Base-by-base conservation (phyloP, 2,888 invertebrate species). In the Salpingus planirostris region DNA sequence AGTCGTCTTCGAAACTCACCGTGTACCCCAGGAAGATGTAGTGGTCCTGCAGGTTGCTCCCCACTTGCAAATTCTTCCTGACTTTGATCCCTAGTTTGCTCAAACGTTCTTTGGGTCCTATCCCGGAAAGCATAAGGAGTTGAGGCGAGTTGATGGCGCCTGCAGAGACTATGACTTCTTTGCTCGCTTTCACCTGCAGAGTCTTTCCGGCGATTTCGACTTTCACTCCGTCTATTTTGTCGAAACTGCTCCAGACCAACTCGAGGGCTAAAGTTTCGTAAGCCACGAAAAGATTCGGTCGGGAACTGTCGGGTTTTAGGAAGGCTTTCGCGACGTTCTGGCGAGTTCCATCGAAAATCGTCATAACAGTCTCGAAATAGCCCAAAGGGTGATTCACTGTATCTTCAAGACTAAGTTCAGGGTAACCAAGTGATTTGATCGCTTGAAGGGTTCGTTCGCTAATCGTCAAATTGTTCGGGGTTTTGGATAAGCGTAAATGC, bases 61-160 rank as follows among this genome's bases (percentile, higher is more conserved):
- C 88, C 0, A 81, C 86, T 1, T 74, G 74, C 24, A 87, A 67
- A 62, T 91, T 80, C 53, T 78, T 78, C 1, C 90, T 49, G 0
- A 87, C 76, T 4, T 74, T 75, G 27, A 91, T 83, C 2, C 81
- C 80, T 31, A 81, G 67, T 25, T 78, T 69, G 39, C 67, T 64
- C 7, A 89, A 66, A 47, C 89, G 86, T 8, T 76, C 66, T 31
- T 69, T 68, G 0, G 87, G 62, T 4, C 64, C 64, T 13, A 60
- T 42, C 0, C 93, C 93, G 0, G 91, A 91, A 1, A 95, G 64
- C 89, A 93, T 89, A 38, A 96, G 66, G 29, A 96, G 66, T 57
- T 95, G 93, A 0, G 95, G 90, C 7, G 84, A 82, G 57, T 93
- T 93, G 14, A 96, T 86, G 1, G 93, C 78, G 0, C 95, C 95